A percentile compares a stretch with the other conserved stretches of the same genome.
Evolutionary conservation across 2,888 invertebrate genomes (phyloP).

Genomic region (Sinopyrophorus schimmeli): DNA sequence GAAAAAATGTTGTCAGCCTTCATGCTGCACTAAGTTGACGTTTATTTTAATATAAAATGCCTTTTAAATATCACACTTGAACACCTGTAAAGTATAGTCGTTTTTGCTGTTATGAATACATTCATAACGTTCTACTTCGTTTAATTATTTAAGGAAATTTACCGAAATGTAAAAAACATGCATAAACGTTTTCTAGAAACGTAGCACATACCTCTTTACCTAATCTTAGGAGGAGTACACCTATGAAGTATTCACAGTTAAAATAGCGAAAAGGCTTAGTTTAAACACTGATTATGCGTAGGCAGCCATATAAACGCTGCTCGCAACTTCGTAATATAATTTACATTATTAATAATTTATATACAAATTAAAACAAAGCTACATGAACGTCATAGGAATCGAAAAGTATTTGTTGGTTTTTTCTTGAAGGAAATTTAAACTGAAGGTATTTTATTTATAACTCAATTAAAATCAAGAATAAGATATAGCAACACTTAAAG

Average conservation of each 20-base stretch:
- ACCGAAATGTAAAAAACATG: too few relatives aligned
- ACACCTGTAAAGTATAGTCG: too few relatives aligned
- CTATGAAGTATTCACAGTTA: too few relatives aligned
- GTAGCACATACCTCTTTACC: too few relatives aligned
- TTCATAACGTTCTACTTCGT: too few relatives aligned
- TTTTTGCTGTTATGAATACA: too few relatives aligned
- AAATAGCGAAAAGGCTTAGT: too few relatives aligned
- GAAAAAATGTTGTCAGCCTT: conserved; percentile 18
- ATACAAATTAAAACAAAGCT: conserved; percentile 10
- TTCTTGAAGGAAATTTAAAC: conserved; percentile 9
- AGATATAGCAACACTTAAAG: conserved; percentile 27
- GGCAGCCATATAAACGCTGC: too few relatives aligned
- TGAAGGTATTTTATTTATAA: conserved; percentile 27
- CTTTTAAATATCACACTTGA: conserved; percentile 6
- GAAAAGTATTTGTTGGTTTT: conserved; percentile 12
- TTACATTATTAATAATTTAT: conserved; percentile 12
- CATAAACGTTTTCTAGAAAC: too few relatives aligned
- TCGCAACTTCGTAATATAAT: conserved; percentile 8
- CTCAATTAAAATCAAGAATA: conserved; percentile 27
- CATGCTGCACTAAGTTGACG: conserved; percentile 10
- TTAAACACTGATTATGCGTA: too few relatives aligned
- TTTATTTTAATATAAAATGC: conserved; percentile 22
- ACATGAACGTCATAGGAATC: conserved; percentile 1
- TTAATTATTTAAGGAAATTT: too few relatives aligned
- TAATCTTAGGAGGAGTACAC: too few relatives aligned